Percentiles rank a stretch among this genome's conserved stretches.
Evolutionary conservation across 2,797 vertebrate species (phyloP).

Genomic region (Micrastur ruficollis): DNA sequence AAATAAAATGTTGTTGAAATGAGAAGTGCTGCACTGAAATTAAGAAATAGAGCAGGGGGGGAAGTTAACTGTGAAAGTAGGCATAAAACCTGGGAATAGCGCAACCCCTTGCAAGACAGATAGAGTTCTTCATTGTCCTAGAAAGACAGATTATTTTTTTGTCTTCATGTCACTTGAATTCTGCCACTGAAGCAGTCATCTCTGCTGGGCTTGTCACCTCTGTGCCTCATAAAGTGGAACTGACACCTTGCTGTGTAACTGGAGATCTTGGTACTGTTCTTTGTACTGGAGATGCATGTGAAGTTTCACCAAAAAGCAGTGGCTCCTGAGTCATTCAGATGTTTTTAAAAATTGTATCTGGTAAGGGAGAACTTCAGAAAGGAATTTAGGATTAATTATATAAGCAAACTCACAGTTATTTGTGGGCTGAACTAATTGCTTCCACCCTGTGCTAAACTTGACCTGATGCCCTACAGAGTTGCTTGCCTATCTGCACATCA

Average conservation of each 20-base stretch:
- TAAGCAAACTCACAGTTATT: slow-evolving; percentile 26
- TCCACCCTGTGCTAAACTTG: slow-evolving; percentile 40
- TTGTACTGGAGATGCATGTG: neutral
- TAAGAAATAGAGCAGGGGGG: neutral
- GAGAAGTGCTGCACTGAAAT: neutral
- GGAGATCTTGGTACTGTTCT: neutral
- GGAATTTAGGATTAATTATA: slow-evolving; percentile 27
- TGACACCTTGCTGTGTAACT: neutral
- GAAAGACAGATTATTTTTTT: neutral
- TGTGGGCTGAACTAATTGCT: slow-evolving; percentile 29
- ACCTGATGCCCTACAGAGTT: slow-evolving; percentile 43
- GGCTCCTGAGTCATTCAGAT: neutral
- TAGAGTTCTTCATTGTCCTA: neutral
- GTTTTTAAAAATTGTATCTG: neutral
- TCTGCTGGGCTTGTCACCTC: neutral
- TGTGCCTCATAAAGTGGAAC: neutral
- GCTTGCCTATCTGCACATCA: slow-evolving; percentile 4
- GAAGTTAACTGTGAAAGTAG: neutral
- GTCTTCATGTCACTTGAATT: neutral
- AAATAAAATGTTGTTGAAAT: neutral
- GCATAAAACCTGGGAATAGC: neutral
- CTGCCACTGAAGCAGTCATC: neutral
- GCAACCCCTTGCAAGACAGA: neutral
- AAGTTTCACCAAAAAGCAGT: neutral
- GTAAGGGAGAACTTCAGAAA: neutral